Base-by-base conservation (phyloP, 2,888 invertebrate genomes). In the Polydesmus complanatus region DNA sequence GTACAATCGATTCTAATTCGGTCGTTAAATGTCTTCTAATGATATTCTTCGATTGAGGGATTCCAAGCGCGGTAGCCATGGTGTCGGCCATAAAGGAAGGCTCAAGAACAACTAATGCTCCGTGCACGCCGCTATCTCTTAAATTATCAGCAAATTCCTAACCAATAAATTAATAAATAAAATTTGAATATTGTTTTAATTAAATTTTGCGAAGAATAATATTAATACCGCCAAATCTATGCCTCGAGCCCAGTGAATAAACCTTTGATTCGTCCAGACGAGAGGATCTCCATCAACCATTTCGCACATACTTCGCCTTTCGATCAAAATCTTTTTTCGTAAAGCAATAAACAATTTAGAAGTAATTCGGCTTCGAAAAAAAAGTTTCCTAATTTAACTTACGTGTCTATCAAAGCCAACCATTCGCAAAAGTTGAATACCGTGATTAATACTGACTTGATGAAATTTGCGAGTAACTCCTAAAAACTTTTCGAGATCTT, bases 241-340 rank as follows among this genome's bases (percentile, higher is more conserved):
- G 73, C 87, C 88, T 70, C 89, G 81, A 27, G 91, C 87, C 95
- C 94, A 95, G 71, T 89, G 84, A 69, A 93, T 86, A 74, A 94
- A 90, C 71, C 93, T 82, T 73, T 90, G 88, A 78, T 93, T 94
- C 68, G 92, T 93, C 95, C 95, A 95, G 58, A 95, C 92, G 68
- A 94, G 79, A 56, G 93, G 92, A 78, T 95, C 94, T 3, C 86
- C 85, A 72, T 91, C 88, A 62, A 86, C 83, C 68, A 84, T 85
- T 73, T 93, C 92, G 72, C 89, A 88, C 72, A 90, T 88, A 71
- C 88, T 84, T 67, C 93, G 81, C 67, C 93, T 79, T 68, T 93
- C 86, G 49, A 88, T 87, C 67, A 94, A 76, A 55, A 89, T 86
- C 88, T 89, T 26, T n/a, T n/a, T n/a, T n/a, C 18, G 22, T 54